A percentile compares a stretch with the other conserved stretches of the same genome.
Evolutionary conservation across 2,888 invertebrate genomes (phyloP).

Genomic region (Luperina testacea): DNA sequence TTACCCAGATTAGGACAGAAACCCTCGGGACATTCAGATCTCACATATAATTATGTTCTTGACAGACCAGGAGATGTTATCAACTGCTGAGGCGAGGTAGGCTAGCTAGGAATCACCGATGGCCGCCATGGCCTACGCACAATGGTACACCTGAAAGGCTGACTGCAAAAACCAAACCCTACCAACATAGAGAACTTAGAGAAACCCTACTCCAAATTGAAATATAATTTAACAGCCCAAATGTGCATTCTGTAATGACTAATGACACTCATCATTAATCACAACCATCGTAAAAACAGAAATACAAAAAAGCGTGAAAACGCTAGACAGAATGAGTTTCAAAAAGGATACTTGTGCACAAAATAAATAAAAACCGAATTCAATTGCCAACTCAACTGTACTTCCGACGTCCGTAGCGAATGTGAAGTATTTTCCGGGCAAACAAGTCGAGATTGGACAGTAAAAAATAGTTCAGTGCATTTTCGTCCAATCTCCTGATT

Average conservation of each 20-base stretch:
- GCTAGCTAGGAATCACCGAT: no score
- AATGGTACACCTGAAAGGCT: no score
- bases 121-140: no score
- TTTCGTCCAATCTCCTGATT: constrained; percentile 44
- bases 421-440: constrained; percentile 55
- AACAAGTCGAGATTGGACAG: constrained; percentile 47
- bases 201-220: no score
- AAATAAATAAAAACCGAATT: constrained; percentile 38
- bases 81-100: no score
- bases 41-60: no score
- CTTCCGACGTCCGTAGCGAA: constrained; percentile 38
- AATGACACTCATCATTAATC: not conserved
- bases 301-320: constrained; percentile 9
- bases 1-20: no score
- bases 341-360: constrained; percentile 17
- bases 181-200: no score
- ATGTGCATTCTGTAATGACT: not conserved
- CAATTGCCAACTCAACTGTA: constrained; percentile 45
- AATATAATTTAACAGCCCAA: not conserved
- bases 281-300: not conserved
- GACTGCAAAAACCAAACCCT: no score
- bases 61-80: no score
- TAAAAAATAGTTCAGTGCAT: constrained; percentile 53
- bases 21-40: no score
- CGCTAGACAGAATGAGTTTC: constrained; percentile 20